Percentiles rank a stretch among this genome's conserved stretches.
These are phyloP conservation scores for Astur gentilis DNA, from an alignment of 2,113 vertebrate genomes.

Conservation along the genomic window DNA sequence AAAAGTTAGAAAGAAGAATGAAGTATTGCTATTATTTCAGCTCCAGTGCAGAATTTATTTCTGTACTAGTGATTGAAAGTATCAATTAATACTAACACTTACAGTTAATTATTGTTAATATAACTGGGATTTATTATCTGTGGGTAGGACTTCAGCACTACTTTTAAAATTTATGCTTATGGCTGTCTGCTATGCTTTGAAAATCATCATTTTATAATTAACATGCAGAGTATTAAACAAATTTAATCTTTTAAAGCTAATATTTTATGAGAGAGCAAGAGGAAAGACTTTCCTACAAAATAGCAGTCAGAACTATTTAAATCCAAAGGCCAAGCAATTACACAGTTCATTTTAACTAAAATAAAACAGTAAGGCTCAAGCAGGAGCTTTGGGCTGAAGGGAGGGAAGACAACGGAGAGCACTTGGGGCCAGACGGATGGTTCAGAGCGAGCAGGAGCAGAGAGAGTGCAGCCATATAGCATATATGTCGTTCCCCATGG, in stretches of 20 bases:
- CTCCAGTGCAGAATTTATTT: not conserved
- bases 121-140: not conserved
- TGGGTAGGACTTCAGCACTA: not conserved
- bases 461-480: not conserved
- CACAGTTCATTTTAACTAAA: not conserved
- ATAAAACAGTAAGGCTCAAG: not conserved
- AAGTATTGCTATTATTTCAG: not conserved
- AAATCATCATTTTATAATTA: slow-evolving; percentile 8
- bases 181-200: not conserved
- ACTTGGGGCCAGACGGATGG: not conserved
- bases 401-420: not conserved
- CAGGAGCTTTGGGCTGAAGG: not conserved
- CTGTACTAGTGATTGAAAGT: not conserved
- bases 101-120: not conserved
- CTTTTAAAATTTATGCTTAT: not conserved
- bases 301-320: not conserved
- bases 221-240: not conserved
- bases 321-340: not conserved
- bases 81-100: not conserved
- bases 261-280: not conserved
- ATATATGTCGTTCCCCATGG: accelerated
- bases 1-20: not conserved
- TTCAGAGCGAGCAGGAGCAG: not conserved
- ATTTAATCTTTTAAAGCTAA: not conserved
- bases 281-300: not conserved